Percentiles rank a stretch among this genome's conserved stretches.
Conservation (phyloP, 2,113 vertebrate species). For the Isichthys henryi region DNA sequence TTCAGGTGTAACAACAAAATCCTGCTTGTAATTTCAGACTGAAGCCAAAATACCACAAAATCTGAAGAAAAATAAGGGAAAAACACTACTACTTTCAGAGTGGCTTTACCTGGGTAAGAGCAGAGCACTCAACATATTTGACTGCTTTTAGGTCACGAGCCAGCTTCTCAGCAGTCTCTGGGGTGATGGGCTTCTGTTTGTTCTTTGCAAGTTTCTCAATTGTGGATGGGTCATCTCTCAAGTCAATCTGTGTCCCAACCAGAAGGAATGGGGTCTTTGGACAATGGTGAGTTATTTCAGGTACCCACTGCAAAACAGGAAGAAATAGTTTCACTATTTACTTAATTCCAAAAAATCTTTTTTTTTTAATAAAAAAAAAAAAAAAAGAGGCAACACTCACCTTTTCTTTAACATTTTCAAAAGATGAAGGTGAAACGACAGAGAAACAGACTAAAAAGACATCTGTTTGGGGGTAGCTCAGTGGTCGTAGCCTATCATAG, state of each 20-base stretch:
- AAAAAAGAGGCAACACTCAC: slow-evolving; percentile 40
- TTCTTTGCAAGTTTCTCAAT: slow-evolving; percentile 99
- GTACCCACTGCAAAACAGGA: slow-evolving; percentile 78
- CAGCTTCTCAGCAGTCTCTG: slow-evolving; percentile 94
- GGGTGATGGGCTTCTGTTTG: slow-evolving; percentile 98
- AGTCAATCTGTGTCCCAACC: slow-evolving; percentile 95
- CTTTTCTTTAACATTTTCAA: slow-evolving; percentile 99
- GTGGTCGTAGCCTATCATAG: slow-evolving; percentile 96
- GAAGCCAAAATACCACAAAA: background rate
- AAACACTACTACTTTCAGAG: background rate
- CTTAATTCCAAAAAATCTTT: background rate
- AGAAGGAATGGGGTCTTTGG: slow-evolving; percentile 98
- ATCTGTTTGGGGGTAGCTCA: slow-evolving; percentile 98
- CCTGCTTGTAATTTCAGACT: background rate
- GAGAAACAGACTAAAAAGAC: slow-evolving; percentile 99
- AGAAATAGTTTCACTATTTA: background rate
- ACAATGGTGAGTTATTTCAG: slow-evolving; percentile 74
- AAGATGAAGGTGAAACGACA: slow-evolving; percentile 96
- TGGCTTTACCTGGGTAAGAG: slow-evolving; percentile 89
- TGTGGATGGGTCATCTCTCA: slow-evolving; percentile 95
- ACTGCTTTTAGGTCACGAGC: slow-evolving; percentile 97
- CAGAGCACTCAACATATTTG: slow-evolving; percentile 98
- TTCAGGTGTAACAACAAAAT: background rate
- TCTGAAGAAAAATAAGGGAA: background rate
- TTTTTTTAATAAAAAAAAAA: no score